Percentiles rank a stretch among this genome's conserved stretches.
phyloP scores from a whole-genome alignment of 2,888 invertebrate species.

The Habrosyne pyritoides region DNA sequence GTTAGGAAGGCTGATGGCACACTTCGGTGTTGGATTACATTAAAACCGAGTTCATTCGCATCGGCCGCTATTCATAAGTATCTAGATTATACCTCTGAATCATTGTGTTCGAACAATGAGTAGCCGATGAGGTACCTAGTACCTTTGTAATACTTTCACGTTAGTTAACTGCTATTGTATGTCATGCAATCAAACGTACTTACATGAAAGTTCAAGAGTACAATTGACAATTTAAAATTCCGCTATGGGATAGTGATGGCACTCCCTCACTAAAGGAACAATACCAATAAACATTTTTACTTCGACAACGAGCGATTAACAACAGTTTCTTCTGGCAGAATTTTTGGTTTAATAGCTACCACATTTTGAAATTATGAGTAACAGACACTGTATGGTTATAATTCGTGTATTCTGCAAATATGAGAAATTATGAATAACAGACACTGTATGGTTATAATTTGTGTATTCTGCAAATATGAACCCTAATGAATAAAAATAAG shows the following conservation, averaged over 20 bases:
- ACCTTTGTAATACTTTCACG: constrained; percentile 38
- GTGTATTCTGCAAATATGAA: constrained; percentile 15
- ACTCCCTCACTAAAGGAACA: not conserved
- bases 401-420: constrained; percentile 7
- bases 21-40: constrained; percentile 74
- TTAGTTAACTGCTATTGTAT: constrained; percentile 12
- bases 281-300: not conserved
- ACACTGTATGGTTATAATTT: not conserved
- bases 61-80: constrained; percentile 68
- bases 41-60: constrained; percentile 79
- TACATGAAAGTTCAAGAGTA: not conserved
- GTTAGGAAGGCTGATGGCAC: constrained; percentile 76
- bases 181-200: not conserved
- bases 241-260: not conserved
- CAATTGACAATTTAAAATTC: not conserved
- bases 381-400: not conserved
- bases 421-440: constrained; percentile 8
- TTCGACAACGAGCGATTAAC: no score
- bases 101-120: constrained; percentile 64
- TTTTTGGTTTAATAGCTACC: no score
- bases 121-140: constrained; percentile 29
- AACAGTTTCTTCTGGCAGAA: no score
- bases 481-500: constrained; percentile 25
- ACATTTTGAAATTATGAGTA: not conserved
- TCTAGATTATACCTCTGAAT: constrained; percentile 70